Conservation (phyloP, 2,888 invertebrate genomes). For the Lycaena phlaeas region DNA sequence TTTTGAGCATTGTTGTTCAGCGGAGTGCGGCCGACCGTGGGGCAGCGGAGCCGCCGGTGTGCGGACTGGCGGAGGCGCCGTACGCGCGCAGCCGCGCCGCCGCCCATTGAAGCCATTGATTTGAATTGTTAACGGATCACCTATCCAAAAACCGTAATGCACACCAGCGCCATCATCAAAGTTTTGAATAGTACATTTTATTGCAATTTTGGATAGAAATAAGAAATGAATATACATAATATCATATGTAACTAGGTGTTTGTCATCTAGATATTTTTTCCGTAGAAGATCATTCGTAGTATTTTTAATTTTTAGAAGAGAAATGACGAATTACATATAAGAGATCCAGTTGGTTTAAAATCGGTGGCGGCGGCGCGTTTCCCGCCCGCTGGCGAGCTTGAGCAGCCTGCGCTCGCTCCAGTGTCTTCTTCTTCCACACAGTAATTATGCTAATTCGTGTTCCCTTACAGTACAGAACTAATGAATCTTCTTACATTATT, state of each 20-base stretch:
- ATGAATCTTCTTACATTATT: slow-evolving; percentile 6
- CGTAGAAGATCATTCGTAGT: too few species aligned
- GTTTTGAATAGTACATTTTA: neutral
- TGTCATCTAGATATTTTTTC: too few species aligned
- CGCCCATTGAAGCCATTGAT: slow-evolving; percentile 39
- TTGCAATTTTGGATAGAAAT: too few species aligned
- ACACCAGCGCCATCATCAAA: slow-evolving; percentile 4
- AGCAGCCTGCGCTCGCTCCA: slow-evolving; percentile 21
- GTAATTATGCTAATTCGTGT: slow-evolving; percentile 27
- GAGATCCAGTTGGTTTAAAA: too few species aligned
- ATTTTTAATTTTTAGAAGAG: too few species aligned
- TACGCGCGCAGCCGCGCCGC: slow-evolving; percentile 34
- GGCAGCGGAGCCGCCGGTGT: slow-evolving; percentile 73
- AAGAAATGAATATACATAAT: too few species aligned
- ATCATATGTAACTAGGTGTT: too few species aligned
- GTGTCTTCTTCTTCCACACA: slow-evolving; percentile 21
- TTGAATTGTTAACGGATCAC: neutral
- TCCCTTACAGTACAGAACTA: slow-evolving; percentile 18
- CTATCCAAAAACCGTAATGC: slow-evolving; percentile 13
- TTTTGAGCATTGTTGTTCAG: slow-evolving; percentile 69
- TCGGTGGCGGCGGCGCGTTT: slow-evolving; percentile 17
- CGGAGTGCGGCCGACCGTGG: slow-evolving; percentile 72
- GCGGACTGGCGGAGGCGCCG: slow-evolving; percentile 63
- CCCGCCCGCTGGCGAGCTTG: slow-evolving; percentile 21
- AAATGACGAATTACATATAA: too few species aligned